phyloP scores from a whole-genome alignment of 2,888 invertebrate genomes.

The Limenitis camilla region DNA sequence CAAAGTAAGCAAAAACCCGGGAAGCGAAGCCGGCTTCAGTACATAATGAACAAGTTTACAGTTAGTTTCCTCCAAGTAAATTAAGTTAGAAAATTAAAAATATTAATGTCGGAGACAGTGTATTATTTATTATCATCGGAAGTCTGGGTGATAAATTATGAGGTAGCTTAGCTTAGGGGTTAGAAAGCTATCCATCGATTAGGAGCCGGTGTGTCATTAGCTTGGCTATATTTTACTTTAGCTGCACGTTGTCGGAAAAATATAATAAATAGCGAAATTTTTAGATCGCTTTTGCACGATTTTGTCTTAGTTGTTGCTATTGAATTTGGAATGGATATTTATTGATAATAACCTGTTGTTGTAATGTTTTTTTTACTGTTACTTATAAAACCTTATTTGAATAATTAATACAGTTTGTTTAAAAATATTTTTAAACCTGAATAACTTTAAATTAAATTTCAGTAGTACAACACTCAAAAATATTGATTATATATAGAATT shows the following conservation, averaged over 20 bases:
- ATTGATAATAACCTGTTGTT: neutral
- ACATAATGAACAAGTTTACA: constrained; percentile 15
- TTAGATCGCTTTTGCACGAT: neutral
- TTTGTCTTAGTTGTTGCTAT: neutral
- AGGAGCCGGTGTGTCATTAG: constrained; percentile 22
- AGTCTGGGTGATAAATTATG: constrained; percentile 26
- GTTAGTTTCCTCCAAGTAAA: constrained; percentile 19
- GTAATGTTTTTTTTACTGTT: too few species aligned
- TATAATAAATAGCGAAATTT: constrained; percentile 2
- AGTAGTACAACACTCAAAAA: too few species aligned
- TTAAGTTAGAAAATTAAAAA: constrained; percentile 25
- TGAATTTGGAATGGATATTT: neutral
- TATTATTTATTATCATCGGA: constrained; percentile 31
- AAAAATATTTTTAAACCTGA: too few species aligned
- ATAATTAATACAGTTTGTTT: too few species aligned
- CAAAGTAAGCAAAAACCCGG: constrained; percentile 18
- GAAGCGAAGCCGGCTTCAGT: constrained; percentile 18
- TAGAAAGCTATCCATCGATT: constrained; percentile 44
- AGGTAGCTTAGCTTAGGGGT: constrained; percentile 24
- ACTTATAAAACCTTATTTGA: too few species aligned
- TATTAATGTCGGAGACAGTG: constrained; percentile 18
- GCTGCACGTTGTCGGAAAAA: constrained; percentile 3
- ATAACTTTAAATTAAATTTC: too few species aligned
- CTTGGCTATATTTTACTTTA: constrained; percentile 12
- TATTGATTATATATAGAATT: too few species aligned